Percentiles rank a stretch among this genome's conserved stretches.
Evolutionary conservation across 2,888 invertebrate species (phyloP).

Genomic region (Brachyopa scutellaris): DNA sequence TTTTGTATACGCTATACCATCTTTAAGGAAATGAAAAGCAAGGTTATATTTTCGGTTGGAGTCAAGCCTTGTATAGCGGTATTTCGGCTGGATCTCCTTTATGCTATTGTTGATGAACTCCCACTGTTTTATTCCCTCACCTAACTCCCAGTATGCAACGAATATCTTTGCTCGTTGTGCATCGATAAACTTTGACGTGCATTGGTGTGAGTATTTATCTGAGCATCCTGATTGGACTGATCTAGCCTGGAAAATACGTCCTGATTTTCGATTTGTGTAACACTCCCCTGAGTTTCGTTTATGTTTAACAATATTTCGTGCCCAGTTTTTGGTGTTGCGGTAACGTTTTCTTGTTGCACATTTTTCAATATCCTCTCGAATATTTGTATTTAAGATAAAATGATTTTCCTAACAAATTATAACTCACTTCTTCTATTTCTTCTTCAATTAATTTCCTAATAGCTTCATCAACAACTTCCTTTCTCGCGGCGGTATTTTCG

Average conservation of each 20-base stretch:
- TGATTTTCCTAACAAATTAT: no score
- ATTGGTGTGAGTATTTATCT: neutral
- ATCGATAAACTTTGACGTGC: neutral
- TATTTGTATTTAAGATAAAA: constrained; percentile 6
- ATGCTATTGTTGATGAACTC: constrained; percentile 11
- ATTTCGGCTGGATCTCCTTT: constrained; percentile 14
- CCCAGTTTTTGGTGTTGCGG: constrained; percentile 7
- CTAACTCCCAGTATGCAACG: constrained; percentile 13
- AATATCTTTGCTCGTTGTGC: constrained; percentile 8
- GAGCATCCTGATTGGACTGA: neutral
- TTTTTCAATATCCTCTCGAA: constrained; percentile 10
- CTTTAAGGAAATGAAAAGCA: constrained; percentile 6
- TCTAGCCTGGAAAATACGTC: constrained; percentile 1
- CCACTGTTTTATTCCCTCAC: neutral
- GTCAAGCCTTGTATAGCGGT: constrained; percentile 5
- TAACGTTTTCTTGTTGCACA: neutral
- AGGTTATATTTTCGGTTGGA: constrained; percentile 8
- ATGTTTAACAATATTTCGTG: constrained; percentile 1
- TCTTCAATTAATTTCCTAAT: constrained; percentile 19
- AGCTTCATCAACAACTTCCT: neutral
- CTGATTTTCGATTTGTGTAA: constrained; percentile 3
- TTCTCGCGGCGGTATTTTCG: neutral
- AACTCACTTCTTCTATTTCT: constrained; percentile 17
- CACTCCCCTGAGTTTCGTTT: constrained; percentile 20
- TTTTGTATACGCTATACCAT: no score